These are phyloP conservation scores for Trematocara variabile DNA, from an alignment of 2,113 vertebrate species.

Conservation along the genomic window DNA sequence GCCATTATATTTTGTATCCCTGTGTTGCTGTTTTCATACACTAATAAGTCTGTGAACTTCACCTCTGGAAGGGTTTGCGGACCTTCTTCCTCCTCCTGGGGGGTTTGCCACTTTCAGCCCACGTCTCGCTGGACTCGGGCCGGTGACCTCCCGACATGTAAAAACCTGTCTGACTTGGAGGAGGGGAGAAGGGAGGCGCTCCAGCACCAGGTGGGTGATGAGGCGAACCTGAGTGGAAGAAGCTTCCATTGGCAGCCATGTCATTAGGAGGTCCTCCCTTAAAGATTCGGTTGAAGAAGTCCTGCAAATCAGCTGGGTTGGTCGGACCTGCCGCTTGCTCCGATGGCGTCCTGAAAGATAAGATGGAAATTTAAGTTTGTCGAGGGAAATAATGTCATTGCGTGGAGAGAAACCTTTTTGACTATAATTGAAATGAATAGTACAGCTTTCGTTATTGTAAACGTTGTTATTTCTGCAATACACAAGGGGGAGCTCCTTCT, in stretches of 20 bases:
- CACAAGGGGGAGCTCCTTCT: background rate
- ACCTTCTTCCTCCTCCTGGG: conserved; percentile 84
- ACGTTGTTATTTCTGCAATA: background rate
- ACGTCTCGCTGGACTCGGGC: conserved; percentile 64
- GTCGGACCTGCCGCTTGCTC: conserved; percentile 68
- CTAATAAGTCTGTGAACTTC: conserved; percentile 50
- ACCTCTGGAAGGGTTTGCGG: conserved; percentile 87
- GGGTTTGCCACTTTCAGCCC: conserved; percentile 76
- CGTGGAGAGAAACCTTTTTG: background rate
- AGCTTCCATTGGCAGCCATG: conserved; percentile 79
- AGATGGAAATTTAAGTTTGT: background rate
- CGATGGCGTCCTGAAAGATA: conserved; percentile 71
- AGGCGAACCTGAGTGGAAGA: conserved; percentile 75
- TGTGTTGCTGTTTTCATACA: conserved; percentile 15
- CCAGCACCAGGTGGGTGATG: conserved; percentile 51
- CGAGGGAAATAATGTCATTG: background rate
- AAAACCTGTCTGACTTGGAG: conserved; percentile 68
- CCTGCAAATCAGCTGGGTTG: conserved; percentile 83
- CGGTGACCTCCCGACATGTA: conserved; percentile 65
- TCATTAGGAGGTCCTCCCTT: conserved; percentile 78
- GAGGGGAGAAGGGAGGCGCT: conserved; percentile 55
- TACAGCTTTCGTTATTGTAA: background rate
- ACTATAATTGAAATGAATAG: background rate
- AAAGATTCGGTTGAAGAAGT: conserved; percentile 87
- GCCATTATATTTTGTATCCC: conserved; percentile 41